phyloP scores from a whole-genome alignment of 2,113 vertebrate genomes.

The Athene cunicularia region DNA sequence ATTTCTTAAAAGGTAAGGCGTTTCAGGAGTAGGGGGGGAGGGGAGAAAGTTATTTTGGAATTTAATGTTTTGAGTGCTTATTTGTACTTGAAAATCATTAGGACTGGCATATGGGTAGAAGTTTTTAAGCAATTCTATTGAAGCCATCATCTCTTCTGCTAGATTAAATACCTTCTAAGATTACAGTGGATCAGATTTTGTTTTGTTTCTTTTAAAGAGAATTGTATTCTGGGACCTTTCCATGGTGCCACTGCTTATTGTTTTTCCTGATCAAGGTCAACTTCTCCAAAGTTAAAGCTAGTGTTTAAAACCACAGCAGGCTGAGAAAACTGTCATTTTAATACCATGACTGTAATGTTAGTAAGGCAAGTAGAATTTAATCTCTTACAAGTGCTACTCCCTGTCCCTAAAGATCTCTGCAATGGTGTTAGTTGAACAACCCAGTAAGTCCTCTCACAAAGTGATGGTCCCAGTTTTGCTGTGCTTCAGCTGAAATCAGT shows the following conservation, averaged over 20 bases:
- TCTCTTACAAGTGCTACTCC: not conserved
- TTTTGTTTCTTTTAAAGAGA: slow-evolving; percentile 65
- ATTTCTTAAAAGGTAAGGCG: not conserved
- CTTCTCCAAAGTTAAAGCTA: slow-evolving; percentile 57
- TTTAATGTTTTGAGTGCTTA: not conserved
- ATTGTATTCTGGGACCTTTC: slow-evolving; percentile 59
- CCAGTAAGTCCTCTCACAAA: not conserved
- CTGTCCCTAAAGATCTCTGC: not conserved
- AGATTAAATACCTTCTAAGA: slow-evolving; percentile 65
- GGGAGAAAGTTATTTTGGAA: not conserved
- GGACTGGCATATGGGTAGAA: not conserved
- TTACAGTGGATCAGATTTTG: slow-evolving; percentile 67
- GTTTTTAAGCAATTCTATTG: slow-evolving; percentile 40
- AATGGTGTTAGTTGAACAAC: not conserved
- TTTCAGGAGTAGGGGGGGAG: not conserved
- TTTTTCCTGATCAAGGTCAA: slow-evolving; percentile 52
- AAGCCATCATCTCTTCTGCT: not conserved
- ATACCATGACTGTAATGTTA: not conserved
- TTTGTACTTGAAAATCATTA: slow-evolving; percentile 24
- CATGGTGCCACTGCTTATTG: slow-evolving; percentile 31
- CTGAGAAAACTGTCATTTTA: slow-evolving; percentile 39
- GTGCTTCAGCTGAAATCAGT: not conserved
- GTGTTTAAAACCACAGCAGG: slow-evolving; percentile 50
- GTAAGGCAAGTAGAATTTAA: slow-evolving; percentile 40
- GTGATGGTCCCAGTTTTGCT: not conserved